Percentiles rank a stretch among this genome's conserved stretches.
These are phyloP conservation scores for Himalopsyche tibetana DNA, from an alignment of 2,888 invertebrate species.

Conservation along the genomic window DNA sequence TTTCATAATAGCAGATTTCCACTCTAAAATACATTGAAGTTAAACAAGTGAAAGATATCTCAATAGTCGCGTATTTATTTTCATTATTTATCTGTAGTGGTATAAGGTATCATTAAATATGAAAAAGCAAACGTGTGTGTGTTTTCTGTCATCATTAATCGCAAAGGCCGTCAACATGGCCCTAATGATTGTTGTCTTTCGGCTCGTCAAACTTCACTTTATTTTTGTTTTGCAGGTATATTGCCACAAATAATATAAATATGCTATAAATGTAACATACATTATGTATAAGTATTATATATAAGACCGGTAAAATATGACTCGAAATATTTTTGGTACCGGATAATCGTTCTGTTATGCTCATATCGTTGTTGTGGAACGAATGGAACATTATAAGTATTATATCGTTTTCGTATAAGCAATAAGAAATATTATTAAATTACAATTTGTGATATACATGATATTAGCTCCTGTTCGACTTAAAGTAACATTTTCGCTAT, in stretches of 20 bases:
- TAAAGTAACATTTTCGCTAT: too few species aligned
- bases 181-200: conserved; percentile 6
- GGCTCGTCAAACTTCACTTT: background rate
- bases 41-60: background rate
- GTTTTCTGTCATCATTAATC: conserved; percentile 23
- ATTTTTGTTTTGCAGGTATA: background rate
- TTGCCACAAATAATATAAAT: background rate
- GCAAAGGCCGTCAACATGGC: background rate
- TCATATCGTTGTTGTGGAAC: background rate
- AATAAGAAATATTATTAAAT: background rate
- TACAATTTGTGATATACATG: too few species aligned
- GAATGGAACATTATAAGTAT: too few species aligned
- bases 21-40: background rate
- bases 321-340: background rate
- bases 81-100: background rate
- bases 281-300: background rate
- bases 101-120: background rate
- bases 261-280: background rate
- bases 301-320: background rate
- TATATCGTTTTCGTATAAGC: background rate
- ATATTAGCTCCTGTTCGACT: too few species aligned
- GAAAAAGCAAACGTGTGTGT: background rate
- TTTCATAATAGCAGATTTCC: too few species aligned
- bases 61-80: background rate
- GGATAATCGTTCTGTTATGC: background rate